Evolutionary conservation across 2,888 invertebrate species (phyloP).

Genomic region (Strigamia crassipes): DNA sequence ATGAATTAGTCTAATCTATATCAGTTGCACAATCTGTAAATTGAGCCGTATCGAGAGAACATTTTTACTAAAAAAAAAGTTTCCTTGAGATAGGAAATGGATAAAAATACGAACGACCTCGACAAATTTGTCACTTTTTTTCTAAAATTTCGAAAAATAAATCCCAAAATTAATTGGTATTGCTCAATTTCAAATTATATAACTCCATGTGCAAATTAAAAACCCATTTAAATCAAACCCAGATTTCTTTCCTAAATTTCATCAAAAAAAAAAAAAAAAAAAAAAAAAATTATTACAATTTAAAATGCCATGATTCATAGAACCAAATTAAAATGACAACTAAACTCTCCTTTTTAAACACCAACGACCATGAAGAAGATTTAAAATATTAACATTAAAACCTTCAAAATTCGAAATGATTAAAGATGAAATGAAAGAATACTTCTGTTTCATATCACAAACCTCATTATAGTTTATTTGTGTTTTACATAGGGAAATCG

Average conservation of each 20-base stretch:
- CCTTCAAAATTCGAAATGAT: background rate
- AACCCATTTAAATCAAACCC: background rate
- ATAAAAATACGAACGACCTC: slow-evolving; percentile 24
- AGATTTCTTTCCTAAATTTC: background rate
- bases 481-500: background rate
- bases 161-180: background rate
- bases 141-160: slow-evolving; percentile 4
- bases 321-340: background rate
- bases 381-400: background rate
- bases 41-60: background rate
- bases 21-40: slow-evolving; percentile 32
- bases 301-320: background rate
- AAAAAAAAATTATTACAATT: background rate
- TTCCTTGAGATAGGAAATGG: slow-evolving; percentile 17
- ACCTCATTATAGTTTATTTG: slow-evolving; percentile 2
- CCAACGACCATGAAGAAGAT: slow-evolving; percentile 10
- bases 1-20: slow-evolving; percentile 1
- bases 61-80: background rate
- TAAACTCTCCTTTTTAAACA: background rate
- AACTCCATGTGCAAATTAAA: slow-evolving; percentile 17
- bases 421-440: background rate
- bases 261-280: background rate
- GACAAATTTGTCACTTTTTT: slow-evolving; percentile 29
- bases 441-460: background rate
- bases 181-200: background rate